Base-by-base conservation (phyloP, 1,140 invertebrate genomes). In the Macrotrachela quadricornifera region DNA sequence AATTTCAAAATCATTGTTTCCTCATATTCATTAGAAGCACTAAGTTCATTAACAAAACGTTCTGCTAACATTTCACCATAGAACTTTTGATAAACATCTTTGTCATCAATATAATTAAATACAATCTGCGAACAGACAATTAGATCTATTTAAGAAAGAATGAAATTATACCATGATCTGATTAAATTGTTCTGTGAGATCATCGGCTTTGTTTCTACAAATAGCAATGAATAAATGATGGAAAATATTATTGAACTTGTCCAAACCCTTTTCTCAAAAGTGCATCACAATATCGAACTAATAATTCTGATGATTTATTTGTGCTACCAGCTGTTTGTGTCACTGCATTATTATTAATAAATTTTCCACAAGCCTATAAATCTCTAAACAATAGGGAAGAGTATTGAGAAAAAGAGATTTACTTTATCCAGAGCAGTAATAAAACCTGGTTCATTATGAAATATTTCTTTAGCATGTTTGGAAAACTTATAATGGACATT, bases 91-190 rank as follows among this genome's bases (percentile, higher is more conserved):
- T 96, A 97, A n/a, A 97, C 91, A 71, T 99, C 94, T 73, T 97
- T 99, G 70, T 99, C 92, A 72, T 97, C 91, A 50, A 97, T 91
- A 66, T 97, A 97, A 72, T 96, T 96, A 72, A 97, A 99, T n/a
- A 55, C 49, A 41, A 47, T 44, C 21, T 30, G 8, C 2, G 8
- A 30, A 4, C 2, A 30, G 8, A 30, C 3, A 4, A 30, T 30
- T 30, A 30, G 2, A n/a, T n/a, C n/a, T n/a, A n/a, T n/a, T n/a
- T n/a, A n/a, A n/a, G n/a, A n/a, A n/a, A n/a, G n/a, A n/a, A n/a
- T n/a, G n/a, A n/a, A n/a, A 30, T 30, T 4, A 30, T 30, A 30
- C 21, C 53, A 54, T 82, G 69, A 94, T 85, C 83, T 96, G 87
- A 72, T 92, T 94, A 16, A 97, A 74, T 38, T 86, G 91, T 68